A percentile compares a stretch with the other conserved stretches of the same genome.
Conservation (phyloP, 2,797 vertebrate species). For the Eupleurogrammus muticus region DNA sequence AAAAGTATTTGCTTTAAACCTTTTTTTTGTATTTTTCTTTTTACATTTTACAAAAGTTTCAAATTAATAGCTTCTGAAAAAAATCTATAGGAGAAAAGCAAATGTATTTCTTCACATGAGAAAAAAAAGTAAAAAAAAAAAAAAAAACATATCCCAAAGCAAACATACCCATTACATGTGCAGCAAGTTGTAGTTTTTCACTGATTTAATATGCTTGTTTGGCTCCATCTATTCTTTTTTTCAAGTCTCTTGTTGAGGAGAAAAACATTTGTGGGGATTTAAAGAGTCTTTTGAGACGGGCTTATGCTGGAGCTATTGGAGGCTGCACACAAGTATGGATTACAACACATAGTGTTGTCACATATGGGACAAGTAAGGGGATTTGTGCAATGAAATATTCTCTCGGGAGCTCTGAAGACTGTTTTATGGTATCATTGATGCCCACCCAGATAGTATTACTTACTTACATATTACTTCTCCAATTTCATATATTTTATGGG, state of each 20-base stretch:
- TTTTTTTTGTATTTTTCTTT: not conserved
- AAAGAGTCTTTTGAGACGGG: not conserved
- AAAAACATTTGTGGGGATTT: constrained; percentile 6
- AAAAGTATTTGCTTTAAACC: not conserved
- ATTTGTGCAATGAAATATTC: constrained; percentile 1
- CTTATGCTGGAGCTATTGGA: not conserved
- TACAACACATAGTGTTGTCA: not conserved
- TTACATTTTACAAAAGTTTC: not conserved
- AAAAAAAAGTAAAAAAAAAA: not conserved
- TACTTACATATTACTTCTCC: too few species aligned
- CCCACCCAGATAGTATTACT: too few species aligned
- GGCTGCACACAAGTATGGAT: not conserved
- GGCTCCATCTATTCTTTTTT: not conserved
- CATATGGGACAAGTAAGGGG: not conserved
- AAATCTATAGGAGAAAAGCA: not conserved
- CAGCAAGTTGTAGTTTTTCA: constrained; percentile 7
- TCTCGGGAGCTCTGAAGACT: not conserved
- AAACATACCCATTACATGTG: not conserved
- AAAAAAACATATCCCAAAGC: not conserved
- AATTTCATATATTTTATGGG: too few species aligned
- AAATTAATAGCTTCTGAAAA: not conserved
- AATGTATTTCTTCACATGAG: not conserved
- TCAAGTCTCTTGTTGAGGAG: not conserved
- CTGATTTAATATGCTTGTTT: not conserved
- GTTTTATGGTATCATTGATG: too few species aligned